Conservation (phyloP, 2,113 vertebrate genomes). For the Chrysochloris asiatica region DNA sequence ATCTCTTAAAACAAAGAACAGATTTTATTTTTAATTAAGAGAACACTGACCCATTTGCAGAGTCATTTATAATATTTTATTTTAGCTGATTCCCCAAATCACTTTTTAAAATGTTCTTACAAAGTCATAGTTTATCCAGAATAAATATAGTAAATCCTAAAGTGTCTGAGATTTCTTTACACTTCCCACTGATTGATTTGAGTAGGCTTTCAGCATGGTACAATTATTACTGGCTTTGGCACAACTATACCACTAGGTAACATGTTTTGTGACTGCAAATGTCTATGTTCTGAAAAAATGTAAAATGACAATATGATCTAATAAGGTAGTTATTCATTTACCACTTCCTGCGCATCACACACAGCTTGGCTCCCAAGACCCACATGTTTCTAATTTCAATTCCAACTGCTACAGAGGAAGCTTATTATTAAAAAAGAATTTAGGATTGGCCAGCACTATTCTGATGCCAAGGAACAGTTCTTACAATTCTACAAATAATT, state of each 20-base stretch:
- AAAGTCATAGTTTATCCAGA: slow-evolving; percentile 51
- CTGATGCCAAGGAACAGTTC: slow-evolving; percentile 19
- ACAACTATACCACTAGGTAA: slow-evolving; percentile 15
- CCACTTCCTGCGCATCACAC: slow-evolving; percentile 52
- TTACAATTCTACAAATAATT: slow-evolving; percentile 43
- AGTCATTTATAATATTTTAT: slow-evolving; percentile 53
- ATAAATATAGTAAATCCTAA: background rate
- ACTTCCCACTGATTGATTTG: slow-evolving; percentile 25
- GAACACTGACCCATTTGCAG: slow-evolving; percentile 24
- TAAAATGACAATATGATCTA: slow-evolving; percentile 62
- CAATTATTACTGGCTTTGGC: background rate
- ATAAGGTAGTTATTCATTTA: slow-evolving; percentile 55
- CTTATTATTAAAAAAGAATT: slow-evolving; percentile 47
- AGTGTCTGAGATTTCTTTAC: slow-evolving; percentile 40
- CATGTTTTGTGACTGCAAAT: slow-evolving; percentile 19
- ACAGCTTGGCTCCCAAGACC: background rate
- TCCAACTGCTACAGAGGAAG: slow-evolving; percentile 33
- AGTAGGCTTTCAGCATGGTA: slow-evolving; percentile 38
- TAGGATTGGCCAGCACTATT: slow-evolving; percentile 22
- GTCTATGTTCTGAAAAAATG: slow-evolving; percentile 56
- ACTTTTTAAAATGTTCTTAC: slow-evolving; percentile 42
- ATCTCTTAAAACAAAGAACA: slow-evolving; percentile 39
- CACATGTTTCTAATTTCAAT: slow-evolving; percentile 46
- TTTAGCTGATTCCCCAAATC: slow-evolving; percentile 23
- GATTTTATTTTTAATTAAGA: slow-evolving; percentile 57